Evolutionary conservation across 92 coral and sea anemone genomes (phyloP), one percentile per base, ranked within the genome.

Genomic region (Phenganax subtilis): DNA sequence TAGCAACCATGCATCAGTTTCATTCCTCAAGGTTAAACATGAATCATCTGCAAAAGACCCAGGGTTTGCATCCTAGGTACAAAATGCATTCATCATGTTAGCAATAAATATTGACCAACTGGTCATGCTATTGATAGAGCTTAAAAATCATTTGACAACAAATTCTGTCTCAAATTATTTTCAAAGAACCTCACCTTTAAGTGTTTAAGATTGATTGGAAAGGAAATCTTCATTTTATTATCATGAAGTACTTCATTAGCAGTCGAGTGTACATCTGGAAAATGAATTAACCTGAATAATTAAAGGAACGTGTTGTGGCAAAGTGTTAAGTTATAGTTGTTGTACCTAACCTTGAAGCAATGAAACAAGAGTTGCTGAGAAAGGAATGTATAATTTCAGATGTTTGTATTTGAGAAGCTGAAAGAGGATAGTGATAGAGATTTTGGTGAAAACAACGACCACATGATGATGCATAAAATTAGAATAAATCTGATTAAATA

Each of bases 351-450:
- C 82, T 78, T 78, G 8, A 67, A 78, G 10, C 47, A 78, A 64
- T 37, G 66, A 57, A 8, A 63, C 72, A 12, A 78, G 72, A 37
- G 67, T 64, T 17, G 72, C 72, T 37, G 54, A n/a, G 9, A 78
- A 25, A 11, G 72, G 47, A 20, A 61, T 86, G 85, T 94, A 94
- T 55, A 91, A 89, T 6, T 87, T 89, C 14, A 90, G 84, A 74
- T 94, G 92, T 61, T 93, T 93, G 71, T 90, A 88, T 78, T 93
- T 93, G 52, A 93, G 91, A 53, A 93, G 85, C 98, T 93, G 84
- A 37, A 66, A 77, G 28, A 72, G 17, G 12, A 51, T 31, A 53
- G 17, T 51, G 17, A 70, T 27, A 25, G 31, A 20, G 10, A 70
- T 70, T 16, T 15, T 70, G 25, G 9, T 12, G 54, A 12, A 12